A percentile compares a stretch with the other conserved stretches of the same genome.
phyloP scores from a whole-genome alignment of 2,888 invertebrate genomes.

The Drosophila tanythrix region DNA sequence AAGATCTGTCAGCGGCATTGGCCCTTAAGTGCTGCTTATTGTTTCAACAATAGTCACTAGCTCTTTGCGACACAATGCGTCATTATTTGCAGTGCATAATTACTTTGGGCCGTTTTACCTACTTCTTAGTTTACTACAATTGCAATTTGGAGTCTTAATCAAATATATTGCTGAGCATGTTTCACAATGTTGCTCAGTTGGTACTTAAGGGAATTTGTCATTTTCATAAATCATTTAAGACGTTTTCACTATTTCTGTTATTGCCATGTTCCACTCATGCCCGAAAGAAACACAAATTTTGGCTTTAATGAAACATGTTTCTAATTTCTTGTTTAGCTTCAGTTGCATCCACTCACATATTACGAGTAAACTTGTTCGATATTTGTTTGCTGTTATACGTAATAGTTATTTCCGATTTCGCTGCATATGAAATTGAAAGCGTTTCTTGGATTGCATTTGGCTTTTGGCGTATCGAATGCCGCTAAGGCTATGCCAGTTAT shows the following conservation, averaged over 20 bases:
- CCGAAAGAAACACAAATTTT: not conserved
- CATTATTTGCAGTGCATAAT: not conserved
- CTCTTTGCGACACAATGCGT: constrained; percentile 1
- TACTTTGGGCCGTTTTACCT: not conserved
- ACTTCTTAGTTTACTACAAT: not conserved
- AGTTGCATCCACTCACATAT: not conserved
- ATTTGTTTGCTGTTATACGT: not conserved
- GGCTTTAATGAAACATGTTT: not conserved
- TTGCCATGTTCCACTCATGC: too few relatives aligned
- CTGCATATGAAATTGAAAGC: not conserved
- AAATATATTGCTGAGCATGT: not conserved
- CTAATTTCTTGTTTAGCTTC: not conserved
- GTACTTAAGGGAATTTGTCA: not conserved
- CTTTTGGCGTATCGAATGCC: not conserved
- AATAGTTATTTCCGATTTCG: not conserved
- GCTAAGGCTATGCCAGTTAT: not conserved
- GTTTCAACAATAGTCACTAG: constrained; percentile 4
- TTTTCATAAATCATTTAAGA: not conserved
- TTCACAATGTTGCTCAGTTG: not conserved
- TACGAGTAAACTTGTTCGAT: not conserved
- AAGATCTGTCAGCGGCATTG: constrained; percentile 17
- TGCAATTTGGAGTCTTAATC: not conserved
- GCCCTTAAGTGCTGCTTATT: constrained; percentile 23
- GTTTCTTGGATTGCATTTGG: not conserved
- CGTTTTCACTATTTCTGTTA: too few relatives aligned